A percentile compares a stretch with the other conserved stretches of the same genome.
Evolutionary conservation across 2,888 invertebrate genomes (phyloP).

Genomic region (Kryphioiulus occultus): DNA sequence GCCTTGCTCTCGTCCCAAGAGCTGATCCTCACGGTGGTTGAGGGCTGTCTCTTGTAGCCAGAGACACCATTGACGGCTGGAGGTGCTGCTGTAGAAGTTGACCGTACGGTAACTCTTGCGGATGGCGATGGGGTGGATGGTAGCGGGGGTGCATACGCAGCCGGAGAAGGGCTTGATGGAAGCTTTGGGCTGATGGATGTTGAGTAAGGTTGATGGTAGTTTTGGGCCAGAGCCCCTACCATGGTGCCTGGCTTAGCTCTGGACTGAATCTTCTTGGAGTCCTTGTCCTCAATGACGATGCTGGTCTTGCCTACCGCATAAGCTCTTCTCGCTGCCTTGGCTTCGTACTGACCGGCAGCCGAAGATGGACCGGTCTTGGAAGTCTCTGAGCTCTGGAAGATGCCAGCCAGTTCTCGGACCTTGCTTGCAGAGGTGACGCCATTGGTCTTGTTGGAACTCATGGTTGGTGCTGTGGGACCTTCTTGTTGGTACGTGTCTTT

Average conservation of each 20-base stretch:
- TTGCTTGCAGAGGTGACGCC: not conserved
- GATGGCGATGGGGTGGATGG: not conserved
- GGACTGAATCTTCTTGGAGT: not conserved
- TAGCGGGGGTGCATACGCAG: not conserved
- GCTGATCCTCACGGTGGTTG: not conserved
- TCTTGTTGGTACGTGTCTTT: too few relatives aligned
- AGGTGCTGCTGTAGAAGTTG: too few relatives aligned
- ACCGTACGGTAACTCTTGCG: not conserved
- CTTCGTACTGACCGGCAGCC: not conserved
- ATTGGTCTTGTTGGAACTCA: not conserved
- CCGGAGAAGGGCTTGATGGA: too few relatives aligned
- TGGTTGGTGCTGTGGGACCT: not conserved
- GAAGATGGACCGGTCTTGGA: not conserved
- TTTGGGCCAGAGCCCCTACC: not conserved
- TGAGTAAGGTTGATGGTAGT: not conserved
- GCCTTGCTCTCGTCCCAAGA: not conserved
- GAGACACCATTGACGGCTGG: not conserved
- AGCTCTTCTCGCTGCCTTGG: not conserved
- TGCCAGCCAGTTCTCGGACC: not conserved
- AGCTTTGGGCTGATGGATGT: not conserved
- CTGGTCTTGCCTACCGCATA: not conserved
- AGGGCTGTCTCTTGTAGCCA: not conserved
- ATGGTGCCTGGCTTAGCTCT: not conserved
- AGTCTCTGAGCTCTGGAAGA: not conserved
- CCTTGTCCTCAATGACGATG: not conserved